Percentiles rank a stretch among this genome's conserved stretches.
phyloP scores from a whole-genome alignment of 2,888 invertebrate species.

The Pseudococcus jackbeardsleyi region DNA sequence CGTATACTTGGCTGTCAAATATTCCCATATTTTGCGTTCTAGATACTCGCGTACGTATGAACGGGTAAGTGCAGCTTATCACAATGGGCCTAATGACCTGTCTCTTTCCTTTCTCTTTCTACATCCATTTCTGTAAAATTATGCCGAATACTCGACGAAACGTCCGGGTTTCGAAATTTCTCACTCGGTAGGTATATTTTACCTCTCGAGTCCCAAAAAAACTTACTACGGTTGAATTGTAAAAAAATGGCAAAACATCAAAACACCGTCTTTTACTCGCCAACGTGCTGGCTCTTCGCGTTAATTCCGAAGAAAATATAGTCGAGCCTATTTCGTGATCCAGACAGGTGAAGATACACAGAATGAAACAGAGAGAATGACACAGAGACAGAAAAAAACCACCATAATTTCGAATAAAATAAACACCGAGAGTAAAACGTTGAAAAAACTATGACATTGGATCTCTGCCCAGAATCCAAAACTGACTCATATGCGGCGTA shows the following conservation, averaged over 20 bases:
- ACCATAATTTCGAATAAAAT: constrained; percentile 48
- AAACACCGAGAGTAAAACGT: constrained; percentile 38
- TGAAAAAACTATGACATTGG: constrained; percentile 48
- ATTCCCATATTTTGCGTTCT: background rate
- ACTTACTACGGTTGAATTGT: background rate
- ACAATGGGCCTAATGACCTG: background rate
- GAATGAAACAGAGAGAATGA: constrained; percentile 13
- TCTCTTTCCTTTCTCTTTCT: background rate
- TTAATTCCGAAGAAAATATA: constrained; percentile 45
- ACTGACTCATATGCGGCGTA: constrained; percentile 22
- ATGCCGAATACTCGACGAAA: background rate
- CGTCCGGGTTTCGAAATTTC: background rate
- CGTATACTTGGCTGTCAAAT: background rate
- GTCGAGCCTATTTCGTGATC: constrained; percentile 40
- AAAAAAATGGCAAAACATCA: constrained; percentile 48
- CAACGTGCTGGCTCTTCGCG: constrained; percentile 12
- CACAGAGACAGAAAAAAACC: background rate
- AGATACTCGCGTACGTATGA: background rate
- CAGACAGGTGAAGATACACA: constrained; percentile 47
- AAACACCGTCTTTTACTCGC: constrained; percentile 22
- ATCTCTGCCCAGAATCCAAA: constrained; percentile 33
- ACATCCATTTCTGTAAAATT: background rate
- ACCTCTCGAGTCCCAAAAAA: constrained; percentile 25
- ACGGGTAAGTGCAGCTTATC: background rate
- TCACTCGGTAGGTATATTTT: background rate